Evolutionary conservation across 1,140 invertebrate species (phyloP), one percentile per base, ranked within the genome.

Genomic region (Macrotrachela quadricornifera): DNA sequence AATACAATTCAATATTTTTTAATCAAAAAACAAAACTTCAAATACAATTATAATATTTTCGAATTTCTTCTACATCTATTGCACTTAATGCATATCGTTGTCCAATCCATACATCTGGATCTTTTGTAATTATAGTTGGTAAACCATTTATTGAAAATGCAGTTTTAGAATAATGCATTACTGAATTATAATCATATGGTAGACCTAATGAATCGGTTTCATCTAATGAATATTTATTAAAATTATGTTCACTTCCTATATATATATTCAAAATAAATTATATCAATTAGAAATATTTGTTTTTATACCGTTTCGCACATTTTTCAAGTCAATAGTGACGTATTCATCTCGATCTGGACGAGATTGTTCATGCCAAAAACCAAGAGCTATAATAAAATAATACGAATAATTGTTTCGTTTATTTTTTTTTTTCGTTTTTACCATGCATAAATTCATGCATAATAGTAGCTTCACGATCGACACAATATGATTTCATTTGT

Each of bases 361-460:
- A 2, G 59, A 62, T 42, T 72, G 71, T 52, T 72, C 68, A 51
- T 71, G 69, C 15, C 61, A 74, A 61, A 79, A 78, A n/a, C 78
- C 78, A 1, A 79, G 57, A 0, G 77, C 75, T 30, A 30, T 30
- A 30, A 4, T 2, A 30, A 30, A n/a, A n/a, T n/a, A n/a, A n/a
- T n/a, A n/a, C n/a, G n/a, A n/a, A n/a, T n/a, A n/a, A n/a, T n/a
- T n/a, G n/a, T n/a, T n/a, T n/a, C n/a, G n/a, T n/a, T n/a, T n/a
- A n/a, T n/a, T n/a, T n/a, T n/a, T n/a, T n/a, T n/a, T n/a, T n/a
- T n/a, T 4, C 8, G 21, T 30, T 30, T 30, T 30, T 30, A 30
- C 21, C 21, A 30, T 30, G 21, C 2, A 30, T 30, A 30, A 30
- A 30, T 30, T 30, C 21, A 30, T 30, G 21, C 21, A 30, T 30